Evolutionary conservation across 2,113 vertebrate species (phyloP), one percentile per base, ranked within the genome.

Genomic region (Agapornis roseicollis): DNA sequence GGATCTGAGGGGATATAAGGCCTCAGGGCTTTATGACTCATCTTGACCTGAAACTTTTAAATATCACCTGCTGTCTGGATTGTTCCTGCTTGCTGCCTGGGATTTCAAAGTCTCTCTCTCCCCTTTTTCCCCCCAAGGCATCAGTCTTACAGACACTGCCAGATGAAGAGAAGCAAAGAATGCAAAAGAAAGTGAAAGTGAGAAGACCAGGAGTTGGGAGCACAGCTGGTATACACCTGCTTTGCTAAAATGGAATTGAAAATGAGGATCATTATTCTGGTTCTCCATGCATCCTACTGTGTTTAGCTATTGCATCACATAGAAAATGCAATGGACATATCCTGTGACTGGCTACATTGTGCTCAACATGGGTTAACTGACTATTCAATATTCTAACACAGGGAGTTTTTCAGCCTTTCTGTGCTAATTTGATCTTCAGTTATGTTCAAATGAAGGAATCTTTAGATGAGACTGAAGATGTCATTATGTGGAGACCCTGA

Each of bases 41-140:
- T 94, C 82, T 80, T 96, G 95, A 96, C 95, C 94, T 79, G 60
- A 84, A 90, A 76, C 95, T 97, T 97, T 96, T 86, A 97, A 97
- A 94, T 84, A 97, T 94, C 91, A 93, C 90, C 96, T 96, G 83
- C 95, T 96, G 80, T 79, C 88, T 96, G 64, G 70, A 93, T 96
- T 94, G 65, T 69, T 97, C 65, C 78, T 93, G 41, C 53, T 80
- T 64, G 60, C 88, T 90, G 52, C 87, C 76, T 93, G 76, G 64
- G 61, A 72, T 97, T 97, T 94, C 93, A 96, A 94, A 94, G 93
- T 58, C 33, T 86, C 39, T 73, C 53, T 60, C 52, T 82, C 68
- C 46, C 13, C 9, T 65, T 77, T 63, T 13, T 0, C 4, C 85
- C 82, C 33, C 14, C 20, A 78, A 73, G 71, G 85, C 85, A 94